phyloP scores from a whole-genome alignment of 1,140 invertebrate species.

The Hycleus cichorii region DNA sequence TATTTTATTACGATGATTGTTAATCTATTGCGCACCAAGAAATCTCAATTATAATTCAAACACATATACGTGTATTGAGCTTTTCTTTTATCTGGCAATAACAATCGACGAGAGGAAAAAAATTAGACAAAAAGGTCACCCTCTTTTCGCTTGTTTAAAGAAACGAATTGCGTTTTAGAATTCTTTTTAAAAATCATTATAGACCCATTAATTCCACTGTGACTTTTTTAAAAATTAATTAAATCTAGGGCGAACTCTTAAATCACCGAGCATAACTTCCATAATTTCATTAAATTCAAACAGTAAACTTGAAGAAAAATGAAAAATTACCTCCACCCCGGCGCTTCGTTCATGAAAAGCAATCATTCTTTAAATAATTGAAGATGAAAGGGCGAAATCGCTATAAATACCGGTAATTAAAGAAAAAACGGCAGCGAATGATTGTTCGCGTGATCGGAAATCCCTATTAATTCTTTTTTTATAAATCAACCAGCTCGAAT shows the following conservation, averaged over 20 bases:
- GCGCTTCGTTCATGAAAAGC: constrained; percentile 3
- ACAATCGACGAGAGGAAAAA: not conserved
- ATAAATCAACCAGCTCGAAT: not conserved
- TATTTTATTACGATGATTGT: constrained; percentile 8
- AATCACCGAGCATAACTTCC: constrained; percentile 1
- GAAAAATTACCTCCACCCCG: constrained; percentile 10
- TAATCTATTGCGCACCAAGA: too few relatives aligned
- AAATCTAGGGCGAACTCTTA: constrained; percentile 4
- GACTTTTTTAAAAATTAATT: constrained; percentile 6
- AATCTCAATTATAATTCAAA: too few relatives aligned
- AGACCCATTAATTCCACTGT: not conserved
- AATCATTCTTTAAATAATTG: constrained; percentile 20
- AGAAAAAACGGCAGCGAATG: constrained; percentile 17
- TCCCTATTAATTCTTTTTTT: constrained; percentile 15
- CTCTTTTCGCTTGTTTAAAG: too few relatives aligned
- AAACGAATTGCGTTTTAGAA: too few relatives aligned
- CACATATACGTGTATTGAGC: not conserved
- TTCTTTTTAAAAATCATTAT: not conserved
- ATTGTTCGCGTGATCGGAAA: constrained; percentile 21
- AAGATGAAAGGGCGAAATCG: constrained; percentile 9
- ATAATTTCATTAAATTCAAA: constrained; percentile 17
- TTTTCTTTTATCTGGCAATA: not conserved
- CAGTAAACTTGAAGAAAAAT: constrained; percentile 7
- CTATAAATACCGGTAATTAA: constrained; percentile 23
- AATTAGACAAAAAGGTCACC: not conserved